Conservation (phyloP, 2,888 invertebrate species). For the Nymphalis polychloros region DNA sequence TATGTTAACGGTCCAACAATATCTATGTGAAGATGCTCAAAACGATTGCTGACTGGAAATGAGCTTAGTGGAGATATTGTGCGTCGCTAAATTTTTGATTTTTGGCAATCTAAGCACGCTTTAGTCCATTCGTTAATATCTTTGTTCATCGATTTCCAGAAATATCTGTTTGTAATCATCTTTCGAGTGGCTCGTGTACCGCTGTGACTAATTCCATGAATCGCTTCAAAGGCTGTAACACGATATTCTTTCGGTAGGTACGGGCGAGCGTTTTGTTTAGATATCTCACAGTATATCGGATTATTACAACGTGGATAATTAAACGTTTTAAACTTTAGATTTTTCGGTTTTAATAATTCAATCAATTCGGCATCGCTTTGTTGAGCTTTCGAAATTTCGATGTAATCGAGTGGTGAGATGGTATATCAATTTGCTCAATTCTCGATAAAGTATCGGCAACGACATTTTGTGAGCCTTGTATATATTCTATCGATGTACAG, state of each 20-base stretch:
- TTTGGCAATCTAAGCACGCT: constrained; percentile 36
- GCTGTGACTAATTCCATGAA: constrained; percentile 33
- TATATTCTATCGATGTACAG: constrained; percentile 13
- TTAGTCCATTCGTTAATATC: constrained; percentile 37
- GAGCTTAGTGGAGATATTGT: constrained; percentile 28
- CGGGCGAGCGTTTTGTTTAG: constrained; percentile 17
- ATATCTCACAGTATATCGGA: constrained; percentile 20
- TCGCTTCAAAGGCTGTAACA: constrained; percentile 14
- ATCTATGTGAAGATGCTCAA: constrained; percentile 34
- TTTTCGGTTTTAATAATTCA: constrained; percentile 8
- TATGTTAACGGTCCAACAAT: constrained; percentile 34
- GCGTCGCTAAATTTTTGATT: constrained; percentile 34
- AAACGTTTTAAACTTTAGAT: constrained; percentile 13
- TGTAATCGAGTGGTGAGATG: constrained; percentile 17
- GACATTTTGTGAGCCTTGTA: constrained; percentile 23
- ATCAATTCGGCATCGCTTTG: constrained; percentile 20
- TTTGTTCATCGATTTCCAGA: constrained; percentile 33
- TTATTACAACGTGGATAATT: constrained; percentile 10
- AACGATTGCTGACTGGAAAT: constrained; percentile 25
- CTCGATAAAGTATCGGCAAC: constrained; percentile 24
- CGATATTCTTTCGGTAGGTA: constrained; percentile 23
- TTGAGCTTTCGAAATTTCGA: constrained; percentile 25
- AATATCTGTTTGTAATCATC: constrained; percentile 22
- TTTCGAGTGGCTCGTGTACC: constrained; percentile 25
- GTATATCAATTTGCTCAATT: constrained; percentile 24